phyloP scores from a whole-genome alignment of 2,888 invertebrate species.

The Sycophila texana region DNA sequence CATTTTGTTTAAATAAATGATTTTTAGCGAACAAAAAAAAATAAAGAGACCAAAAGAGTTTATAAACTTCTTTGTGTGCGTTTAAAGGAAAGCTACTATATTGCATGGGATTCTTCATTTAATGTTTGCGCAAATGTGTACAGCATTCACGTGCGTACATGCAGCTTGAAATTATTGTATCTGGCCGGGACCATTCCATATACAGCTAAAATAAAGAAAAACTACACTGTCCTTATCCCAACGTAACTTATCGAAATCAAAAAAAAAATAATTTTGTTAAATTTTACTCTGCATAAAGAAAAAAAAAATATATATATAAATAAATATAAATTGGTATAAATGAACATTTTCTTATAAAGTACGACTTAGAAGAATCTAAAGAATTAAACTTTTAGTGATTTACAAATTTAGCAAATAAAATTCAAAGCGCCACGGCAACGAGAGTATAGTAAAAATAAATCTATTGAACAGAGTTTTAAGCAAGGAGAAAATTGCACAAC shows the following conservation, averaged over 20 bases:
- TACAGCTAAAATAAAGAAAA: conserved; percentile 41
- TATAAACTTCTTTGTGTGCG: background rate
- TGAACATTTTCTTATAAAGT: conserved; percentile 48
- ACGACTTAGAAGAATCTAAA: conserved; percentile 8
- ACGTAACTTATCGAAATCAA: conserved; percentile 51
- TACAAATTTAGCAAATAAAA: conserved; percentile 18
- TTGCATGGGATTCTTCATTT: conserved; percentile 23
- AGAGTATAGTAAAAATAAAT: too few species aligned
- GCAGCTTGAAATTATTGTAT: conserved; percentile 52
- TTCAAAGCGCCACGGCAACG: too few species aligned
- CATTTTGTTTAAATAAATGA: too few species aligned
- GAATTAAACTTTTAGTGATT: conserved; percentile 32
- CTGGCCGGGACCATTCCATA: conserved; percentile 51
- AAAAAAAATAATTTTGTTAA: conserved; percentile 37
- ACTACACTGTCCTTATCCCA: conserved; percentile 49
- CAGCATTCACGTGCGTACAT: conserved; percentile 33
- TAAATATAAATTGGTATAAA: conserved; percentile 48
- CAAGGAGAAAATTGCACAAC: too few species aligned
- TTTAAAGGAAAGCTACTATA: background rate
- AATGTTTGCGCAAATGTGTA: conserved; percentile 42
- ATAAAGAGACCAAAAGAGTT: background rate
- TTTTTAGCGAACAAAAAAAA: background rate
- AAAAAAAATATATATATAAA: conserved; percentile 5
- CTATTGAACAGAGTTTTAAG: too few species aligned
- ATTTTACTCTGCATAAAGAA: conserved; percentile 6